A percentile compares a stretch with the other conserved stretches of the same genome.
Conservation (phyloP, 1,140 invertebrate genomes). For the Theocolax elegans region DNA sequence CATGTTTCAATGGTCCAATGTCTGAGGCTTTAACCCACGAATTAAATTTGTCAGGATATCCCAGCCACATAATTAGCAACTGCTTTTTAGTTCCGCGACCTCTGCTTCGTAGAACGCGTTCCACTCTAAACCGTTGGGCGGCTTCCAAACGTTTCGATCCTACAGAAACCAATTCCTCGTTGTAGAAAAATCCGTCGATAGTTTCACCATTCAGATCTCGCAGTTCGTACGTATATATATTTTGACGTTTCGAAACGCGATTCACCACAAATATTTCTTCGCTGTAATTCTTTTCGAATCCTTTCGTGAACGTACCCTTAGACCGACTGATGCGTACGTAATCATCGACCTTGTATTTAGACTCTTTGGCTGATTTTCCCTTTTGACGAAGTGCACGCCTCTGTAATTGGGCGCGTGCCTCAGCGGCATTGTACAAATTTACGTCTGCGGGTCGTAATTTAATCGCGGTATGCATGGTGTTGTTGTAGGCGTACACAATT, state of each 20-base stretch:
- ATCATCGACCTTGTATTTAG: not conserved
- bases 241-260: not conserved
- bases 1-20: slow-evolving; percentile 14
- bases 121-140: not conserved
- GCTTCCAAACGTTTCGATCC: not conserved
- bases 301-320: slow-evolving; percentile 30
- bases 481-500: slow-evolving; percentile 37
- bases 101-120: not conserved
- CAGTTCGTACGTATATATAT: not conserved
- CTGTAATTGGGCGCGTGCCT: slow-evolving; percentile 21
- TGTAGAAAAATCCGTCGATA: slow-evolving; percentile 18
- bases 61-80: slow-evolving; percentile 9
- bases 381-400: slow-evolving; percentile 17
- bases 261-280: slow-evolving; percentile 5
- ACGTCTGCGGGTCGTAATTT: slow-evolving; percentile 29
- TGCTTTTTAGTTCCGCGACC: slow-evolving; percentile 15
- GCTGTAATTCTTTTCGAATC: slow-evolving; percentile 30
- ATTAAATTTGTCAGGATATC: slow-evolving; percentile 10
- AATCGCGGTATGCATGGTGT: slow-evolving; percentile 34
- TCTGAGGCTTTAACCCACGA: slow-evolving; percentile 38
- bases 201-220: not conserved
- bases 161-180: not conserved
- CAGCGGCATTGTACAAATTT: slow-evolving; percentile 17
- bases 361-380: not conserved
- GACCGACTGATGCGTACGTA: slow-evolving; percentile 8